Evolutionary conservation across 2,113 vertebrate species (phyloP).

Genomic region (Megatriorchis doriae): DNA sequence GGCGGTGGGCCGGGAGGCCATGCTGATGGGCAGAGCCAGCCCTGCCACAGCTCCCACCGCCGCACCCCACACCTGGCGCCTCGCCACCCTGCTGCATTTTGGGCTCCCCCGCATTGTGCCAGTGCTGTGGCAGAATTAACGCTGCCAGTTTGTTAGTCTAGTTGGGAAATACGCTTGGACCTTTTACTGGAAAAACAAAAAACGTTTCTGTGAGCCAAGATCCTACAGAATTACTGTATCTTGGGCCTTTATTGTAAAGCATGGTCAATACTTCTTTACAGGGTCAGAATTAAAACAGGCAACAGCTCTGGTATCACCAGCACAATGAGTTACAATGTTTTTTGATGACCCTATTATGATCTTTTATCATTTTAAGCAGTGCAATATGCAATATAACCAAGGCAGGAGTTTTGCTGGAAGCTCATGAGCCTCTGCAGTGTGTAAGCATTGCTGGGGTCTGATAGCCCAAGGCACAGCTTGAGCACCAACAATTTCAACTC

Average conservation of each 20-base stretch:
- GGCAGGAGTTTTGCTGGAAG: not conserved
- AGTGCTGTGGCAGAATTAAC: not conserved
- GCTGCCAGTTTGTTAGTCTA: not conserved
- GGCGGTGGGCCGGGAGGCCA: not conserved
- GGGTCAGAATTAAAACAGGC: not conserved
- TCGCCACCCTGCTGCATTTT: rapidly evolving
- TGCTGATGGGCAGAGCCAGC: not conserved
- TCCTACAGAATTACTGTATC: not conserved
- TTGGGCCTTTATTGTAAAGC: not conserved
- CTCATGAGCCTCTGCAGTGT: rapidly evolving
- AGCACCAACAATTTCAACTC: not conserved
- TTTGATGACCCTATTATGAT: too few relatives aligned
- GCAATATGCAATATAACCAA: rapidly evolving
- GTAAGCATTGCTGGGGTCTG: not conserved
- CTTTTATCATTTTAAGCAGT: not conserved
- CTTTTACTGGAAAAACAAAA: not conserved
- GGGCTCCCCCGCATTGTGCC: rapidly evolving
- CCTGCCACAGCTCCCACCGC: rapidly evolving
- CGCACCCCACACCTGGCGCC: rapidly evolving
- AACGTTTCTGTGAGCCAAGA: not conserved
- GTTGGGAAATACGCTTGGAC: not conserved
- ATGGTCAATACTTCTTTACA: not conserved
- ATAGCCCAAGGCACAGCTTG: not conserved
- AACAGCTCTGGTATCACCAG: not conserved
- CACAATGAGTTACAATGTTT: not conserved